Conservation (phyloP, 2,888 invertebrate species). For the Cosmopolites sordidus region DNA sequence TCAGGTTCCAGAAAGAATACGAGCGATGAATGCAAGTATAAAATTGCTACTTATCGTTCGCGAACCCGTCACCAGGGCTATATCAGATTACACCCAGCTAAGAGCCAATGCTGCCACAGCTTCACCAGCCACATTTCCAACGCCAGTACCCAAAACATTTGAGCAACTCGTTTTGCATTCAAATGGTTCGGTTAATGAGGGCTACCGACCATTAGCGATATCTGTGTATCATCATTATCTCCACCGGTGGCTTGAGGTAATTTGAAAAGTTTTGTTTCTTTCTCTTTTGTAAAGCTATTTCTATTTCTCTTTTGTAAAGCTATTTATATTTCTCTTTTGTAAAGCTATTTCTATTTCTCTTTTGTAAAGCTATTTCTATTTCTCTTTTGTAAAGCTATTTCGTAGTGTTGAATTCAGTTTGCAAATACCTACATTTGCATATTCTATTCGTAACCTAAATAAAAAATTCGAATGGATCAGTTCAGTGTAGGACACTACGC, state of each 20-base stretch:
- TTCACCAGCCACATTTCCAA: conserved; percentile 54
- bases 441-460: too few relatives aligned
- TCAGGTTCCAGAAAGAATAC: conserved; percentile 87
- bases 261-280: too few relatives aligned
- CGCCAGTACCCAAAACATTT: conserved; percentile 56
- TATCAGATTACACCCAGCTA: conserved; percentile 95
- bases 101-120: conserved; percentile 77
- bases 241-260: conserved; percentile 75
- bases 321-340: too few relatives aligned
- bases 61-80: conserved; percentile 91
- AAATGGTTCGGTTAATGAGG: conserved; percentile 79
- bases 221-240: conserved; percentile 90
- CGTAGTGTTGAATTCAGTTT: too few relatives aligned
- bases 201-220: conserved; percentile 78
- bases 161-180: conserved; percentile 76
- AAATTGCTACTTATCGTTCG: conserved; percentile 90
- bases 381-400: too few relatives aligned
- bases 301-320: too few relatives aligned
- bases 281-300: too few relatives aligned
- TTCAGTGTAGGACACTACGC: too few relatives aligned
- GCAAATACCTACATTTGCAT: too few relatives aligned
- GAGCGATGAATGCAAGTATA: conserved; percentile 89
- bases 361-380: too few relatives aligned
- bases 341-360: too few relatives aligned
- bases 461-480: too few relatives aligned